Percentiles rank a stretch among this genome's conserved stretches.
Evolutionary conservation across 2,797 vertebrate species (phyloP).

Genomic region (Pelobates cultripes): DNA sequence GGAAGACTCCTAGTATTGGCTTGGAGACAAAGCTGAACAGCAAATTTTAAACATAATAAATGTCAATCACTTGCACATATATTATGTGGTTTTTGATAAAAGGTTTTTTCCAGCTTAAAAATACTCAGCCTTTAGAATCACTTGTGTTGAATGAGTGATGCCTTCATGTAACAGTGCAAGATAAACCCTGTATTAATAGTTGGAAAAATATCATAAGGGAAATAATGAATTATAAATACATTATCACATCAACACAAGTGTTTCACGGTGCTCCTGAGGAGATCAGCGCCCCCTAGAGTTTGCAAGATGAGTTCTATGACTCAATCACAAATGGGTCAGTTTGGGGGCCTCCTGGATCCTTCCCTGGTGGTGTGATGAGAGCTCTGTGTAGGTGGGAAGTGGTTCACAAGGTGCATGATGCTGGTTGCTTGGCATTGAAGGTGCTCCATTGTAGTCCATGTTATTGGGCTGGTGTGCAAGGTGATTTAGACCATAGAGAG

Average conservation of each 20-base stretch:
- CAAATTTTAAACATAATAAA: slow-evolving; percentile 17
- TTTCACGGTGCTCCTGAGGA: slow-evolving; percentile 58
- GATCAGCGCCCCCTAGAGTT: slow-evolving; percentile 64
- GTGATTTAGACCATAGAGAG: slow-evolving; percentile 94
- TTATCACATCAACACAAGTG: slow-evolving; percentile 54
- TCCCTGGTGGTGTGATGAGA: slow-evolving; percentile 96
- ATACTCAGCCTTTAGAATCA: slow-evolving; percentile 40
- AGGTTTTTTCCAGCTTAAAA: background rate
- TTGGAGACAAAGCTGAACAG: background rate
- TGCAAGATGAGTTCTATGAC: slow-evolving; percentile 64
- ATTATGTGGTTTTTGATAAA: background rate
- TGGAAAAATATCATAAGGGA: slow-evolving; percentile 2
- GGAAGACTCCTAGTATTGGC: slow-evolving; percentile 1
- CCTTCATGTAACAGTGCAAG: slow-evolving; percentile 24
- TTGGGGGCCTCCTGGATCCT: slow-evolving; percentile 99
- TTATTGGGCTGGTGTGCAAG: slow-evolving; percentile 83
- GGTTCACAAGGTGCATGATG: slow-evolving; percentile 92
- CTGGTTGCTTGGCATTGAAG: slow-evolving; percentile 82
- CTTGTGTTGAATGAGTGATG: slow-evolving; percentile 31
- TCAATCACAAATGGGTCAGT: slow-evolving; percentile 97
- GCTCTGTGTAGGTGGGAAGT: slow-evolving; percentile 89
- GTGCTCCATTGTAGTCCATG: slow-evolving; percentile 92
- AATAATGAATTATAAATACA: background rate
- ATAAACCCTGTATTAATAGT: slow-evolving; percentile 18
- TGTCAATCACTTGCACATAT: slow-evolving; percentile 1